A percentile compares a stretch with the other conserved stretches of the same genome.
Evolutionary conservation across 1,140 invertebrate genomes (phyloP).

Genomic region (Drosophila willistoni): DNA sequence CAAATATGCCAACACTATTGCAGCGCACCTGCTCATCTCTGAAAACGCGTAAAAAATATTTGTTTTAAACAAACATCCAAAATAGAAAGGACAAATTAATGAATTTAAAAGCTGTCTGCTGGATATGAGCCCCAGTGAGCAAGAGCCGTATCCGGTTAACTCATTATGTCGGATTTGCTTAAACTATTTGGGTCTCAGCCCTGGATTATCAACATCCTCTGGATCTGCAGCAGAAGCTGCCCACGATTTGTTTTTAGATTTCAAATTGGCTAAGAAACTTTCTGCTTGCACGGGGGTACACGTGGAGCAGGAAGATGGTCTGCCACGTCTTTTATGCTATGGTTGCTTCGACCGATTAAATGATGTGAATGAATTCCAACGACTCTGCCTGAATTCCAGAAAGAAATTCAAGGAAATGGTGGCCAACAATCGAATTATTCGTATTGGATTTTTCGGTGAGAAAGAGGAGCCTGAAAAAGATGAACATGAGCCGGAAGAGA

Average conservation of each 20-base stretch:
- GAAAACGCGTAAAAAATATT: slow-evolving; percentile 20
- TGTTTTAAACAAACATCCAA: slow-evolving; percentile 6
- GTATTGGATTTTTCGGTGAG: slow-evolving; percentile 37
- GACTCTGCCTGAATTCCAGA: slow-evolving; percentile 52
- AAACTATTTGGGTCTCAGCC: slow-evolving; percentile 40
- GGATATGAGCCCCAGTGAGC: slow-evolving; percentile 24
- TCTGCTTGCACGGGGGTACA: slow-evolving; percentile 54
- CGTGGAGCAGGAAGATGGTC: slow-evolving; percentile 63
- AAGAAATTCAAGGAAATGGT: slow-evolving; percentile 65
- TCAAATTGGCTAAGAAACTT: slow-evolving; percentile 63
- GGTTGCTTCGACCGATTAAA: slow-evolving; percentile 55
- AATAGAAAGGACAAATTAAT: not conserved
- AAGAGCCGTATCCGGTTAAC: slow-evolving; percentile 33
- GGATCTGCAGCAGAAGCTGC: not conserved
- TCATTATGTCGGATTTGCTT: slow-evolving; percentile 73
- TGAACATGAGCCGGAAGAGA: slow-evolving; percentile 38
- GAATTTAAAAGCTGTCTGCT: slow-evolving; percentile 29
- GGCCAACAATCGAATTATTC: slow-evolving; percentile 23
- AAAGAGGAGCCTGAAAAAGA: slow-evolving; percentile 28
- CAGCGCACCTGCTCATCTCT: slow-evolving; percentile 8
- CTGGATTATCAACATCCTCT: too few relatives aligned
- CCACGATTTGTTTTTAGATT: slow-evolving; percentile 63
- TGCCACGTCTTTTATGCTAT: slow-evolving; percentile 59
- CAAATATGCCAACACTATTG: not conserved
- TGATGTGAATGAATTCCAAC: slow-evolving; percentile 66